Base-by-base conservation (phyloP, 2,113 vertebrate species). In the Cephalopholis sonnerati region DNA sequence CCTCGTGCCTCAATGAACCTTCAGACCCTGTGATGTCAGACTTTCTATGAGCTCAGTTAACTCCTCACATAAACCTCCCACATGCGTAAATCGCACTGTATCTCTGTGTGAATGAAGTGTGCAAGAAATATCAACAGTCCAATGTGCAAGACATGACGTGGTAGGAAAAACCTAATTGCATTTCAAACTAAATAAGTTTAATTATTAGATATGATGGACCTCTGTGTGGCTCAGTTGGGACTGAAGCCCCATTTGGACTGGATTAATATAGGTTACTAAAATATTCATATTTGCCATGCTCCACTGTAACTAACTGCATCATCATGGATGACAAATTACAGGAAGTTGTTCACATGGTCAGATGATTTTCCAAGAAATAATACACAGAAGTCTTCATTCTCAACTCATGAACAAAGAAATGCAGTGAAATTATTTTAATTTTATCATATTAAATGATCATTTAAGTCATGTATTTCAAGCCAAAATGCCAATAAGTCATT, bases 21-120 rank as follows among this genome's bases (percentile, higher is more conserved):
- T 65, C 55, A 66, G 67, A 36, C n/a, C 10, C 3, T 71, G 62
- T 72, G 73, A 76, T 81, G 76, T 90, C 86, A 86, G 63, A 51
- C 51, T 7, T 69, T 87, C 79, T 64, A 67, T 65, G 27, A 87
- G 58, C 44, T 76, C 46, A 17, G 53, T 59, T 11, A 46, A 9
- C 53, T 79, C 69, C 84, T 74, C 79, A 66, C 77, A 41, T 79
- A 64, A 53, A 62, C 51, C 59, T 86, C 64, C 74, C 76, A 81
- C 82, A 9, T 77, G 51, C 66, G 4, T 83, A 68, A 72, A 79
- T 81, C 79, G 22, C 74, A 65, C 24, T 11, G 44, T 54, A 16
- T 80, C 57, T 70, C 4, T 41, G 59, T 61, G 71, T 48, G 36
- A 55, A 77, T 64, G 25, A 53, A 10, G 29, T 25, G 39, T 64